Evolutionary conservation across 2,797 vertebrate species (phyloP).

Genomic region (Sphaeramia orbicularis): DNA sequence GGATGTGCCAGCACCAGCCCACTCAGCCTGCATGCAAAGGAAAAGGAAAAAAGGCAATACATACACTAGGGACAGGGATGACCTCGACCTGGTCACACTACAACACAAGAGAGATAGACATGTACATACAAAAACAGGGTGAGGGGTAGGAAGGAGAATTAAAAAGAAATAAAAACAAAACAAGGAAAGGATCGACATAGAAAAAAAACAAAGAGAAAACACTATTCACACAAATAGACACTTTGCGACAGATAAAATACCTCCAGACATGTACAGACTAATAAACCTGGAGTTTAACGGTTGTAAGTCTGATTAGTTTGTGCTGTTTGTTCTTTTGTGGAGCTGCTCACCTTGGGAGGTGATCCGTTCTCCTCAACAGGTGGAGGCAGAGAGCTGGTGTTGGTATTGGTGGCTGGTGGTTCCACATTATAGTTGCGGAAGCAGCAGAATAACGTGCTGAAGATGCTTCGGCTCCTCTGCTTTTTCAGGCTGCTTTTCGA

Average conservation of each 20-base stretch:
- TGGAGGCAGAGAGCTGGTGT: constrained; percentile 89
- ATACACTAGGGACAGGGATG: constrained; percentile 97
- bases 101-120: constrained; percentile 83
- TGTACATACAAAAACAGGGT: constrained; percentile 77
- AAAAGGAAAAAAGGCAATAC: constrained; percentile 88
- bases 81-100: constrained; percentile 98
- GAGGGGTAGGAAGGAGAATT: constrained; percentile 58
- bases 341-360: constrained; percentile 91
- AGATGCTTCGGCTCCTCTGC: constrained; percentile 93
- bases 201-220: constrained; percentile 33
- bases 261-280: constrained; percentile 3
- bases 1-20: constrained; percentile 67
- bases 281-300: background rate
- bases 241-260: constrained; percentile 18
- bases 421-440: constrained; percentile 97
- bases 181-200: constrained; percentile 57
- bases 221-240: constrained; percentile 41
- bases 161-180: constrained; percentile 49
- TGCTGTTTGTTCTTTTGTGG: background rate
- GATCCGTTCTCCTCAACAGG: constrained; percentile 96
- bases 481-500: constrained; percentile 95
- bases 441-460: constrained; percentile 98
- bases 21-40: constrained; percentile 81
- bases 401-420: constrained; percentile 87
- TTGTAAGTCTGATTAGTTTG: background rate